phyloP scores from a whole-genome alignment of 2,888 invertebrate genomes.

The Dryobotodes eremita region DNA sequence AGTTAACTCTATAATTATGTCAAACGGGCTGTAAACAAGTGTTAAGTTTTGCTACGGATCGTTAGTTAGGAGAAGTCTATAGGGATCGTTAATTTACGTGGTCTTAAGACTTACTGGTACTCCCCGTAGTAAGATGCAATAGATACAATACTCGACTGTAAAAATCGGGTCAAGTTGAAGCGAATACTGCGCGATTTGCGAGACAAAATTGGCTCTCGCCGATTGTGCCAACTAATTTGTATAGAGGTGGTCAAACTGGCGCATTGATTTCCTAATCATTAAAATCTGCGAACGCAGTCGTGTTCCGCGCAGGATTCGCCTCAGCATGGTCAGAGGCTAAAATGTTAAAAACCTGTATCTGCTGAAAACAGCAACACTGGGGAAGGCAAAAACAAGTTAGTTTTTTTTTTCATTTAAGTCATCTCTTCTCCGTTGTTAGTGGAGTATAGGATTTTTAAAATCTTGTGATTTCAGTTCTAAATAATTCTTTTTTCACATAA shows the following conservation, averaged over 20 bases:
- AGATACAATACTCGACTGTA: too few relatives aligned
- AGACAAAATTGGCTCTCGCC: too few relatives aligned
- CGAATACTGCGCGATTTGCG: too few relatives aligned
- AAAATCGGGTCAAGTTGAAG: too few relatives aligned
- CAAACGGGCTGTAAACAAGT: slow-evolving; percentile 40
- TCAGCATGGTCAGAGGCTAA: background rate
- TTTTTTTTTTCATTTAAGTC: background rate
- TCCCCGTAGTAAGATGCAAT: too few relatives aligned
- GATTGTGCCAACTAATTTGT: too few relatives aligned
- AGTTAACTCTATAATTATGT: slow-evolving; percentile 36
- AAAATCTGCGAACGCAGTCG: too few relatives aligned
- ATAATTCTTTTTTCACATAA: background rate
- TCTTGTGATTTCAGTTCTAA: too few relatives aligned
- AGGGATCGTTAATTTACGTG: background rate
- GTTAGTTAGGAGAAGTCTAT: background rate
- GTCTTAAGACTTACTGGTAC: background rate
- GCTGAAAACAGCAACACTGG: background rate
- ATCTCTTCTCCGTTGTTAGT: background rate
- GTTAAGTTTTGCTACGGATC: slow-evolving; percentile 7
- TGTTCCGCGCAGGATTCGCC: too few relatives aligned
- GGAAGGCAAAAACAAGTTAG: accelerated
- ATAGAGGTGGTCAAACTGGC: too few relatives aligned
- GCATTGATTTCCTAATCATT: too few relatives aligned
- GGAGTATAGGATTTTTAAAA: background rate
- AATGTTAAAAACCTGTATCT: background rate